Evolutionary conservation across 2,888 invertebrate genomes (phyloP).

Genomic region (Marronus borbonicus): DNA sequence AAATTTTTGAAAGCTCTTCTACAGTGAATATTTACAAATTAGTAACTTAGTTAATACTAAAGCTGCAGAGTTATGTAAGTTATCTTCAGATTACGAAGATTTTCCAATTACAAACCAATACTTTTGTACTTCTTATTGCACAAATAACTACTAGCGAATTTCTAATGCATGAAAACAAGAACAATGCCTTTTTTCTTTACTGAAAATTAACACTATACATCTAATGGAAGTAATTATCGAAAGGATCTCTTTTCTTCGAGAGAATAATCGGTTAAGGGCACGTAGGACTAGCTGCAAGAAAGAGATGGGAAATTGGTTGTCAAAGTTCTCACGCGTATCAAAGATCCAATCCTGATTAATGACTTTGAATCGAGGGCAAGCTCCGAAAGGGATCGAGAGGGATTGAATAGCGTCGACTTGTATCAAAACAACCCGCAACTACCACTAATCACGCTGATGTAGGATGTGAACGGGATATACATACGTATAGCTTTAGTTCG

Average conservation of each 20-base stretch:
- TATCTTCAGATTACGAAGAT: too few species aligned
- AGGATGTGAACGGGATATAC: not conserved
- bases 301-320: constrained; percentile 48
- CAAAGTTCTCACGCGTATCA: constrained; percentile 59
- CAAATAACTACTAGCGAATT: too few species aligned
- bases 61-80: too few species aligned
- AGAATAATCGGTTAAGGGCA: not conserved
- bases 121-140: too few species aligned
- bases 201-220: not conserved
- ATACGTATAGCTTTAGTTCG: not conserved
- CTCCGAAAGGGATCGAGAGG: constrained; percentile 40
- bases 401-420: constrained; percentile 52
- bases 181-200: too few species aligned
- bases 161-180: not conserved
- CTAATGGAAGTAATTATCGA: not conserved
- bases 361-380: constrained; percentile 51
- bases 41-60: too few species aligned
- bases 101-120: too few species aligned
- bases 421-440: constrained; percentile 54
- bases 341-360: constrained; percentile 59
- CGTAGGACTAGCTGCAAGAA: not conserved
- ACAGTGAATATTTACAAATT: too few species aligned
- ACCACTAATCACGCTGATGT: constrained; percentile 57
- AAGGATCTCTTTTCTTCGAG: not conserved
- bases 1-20: too few species aligned